Percentiles rank a stretch among this genome's conserved stretches.
phyloP scores from a whole-genome alignment of 2,888 invertebrate genomes.

The Philereme transversata region DNA sequence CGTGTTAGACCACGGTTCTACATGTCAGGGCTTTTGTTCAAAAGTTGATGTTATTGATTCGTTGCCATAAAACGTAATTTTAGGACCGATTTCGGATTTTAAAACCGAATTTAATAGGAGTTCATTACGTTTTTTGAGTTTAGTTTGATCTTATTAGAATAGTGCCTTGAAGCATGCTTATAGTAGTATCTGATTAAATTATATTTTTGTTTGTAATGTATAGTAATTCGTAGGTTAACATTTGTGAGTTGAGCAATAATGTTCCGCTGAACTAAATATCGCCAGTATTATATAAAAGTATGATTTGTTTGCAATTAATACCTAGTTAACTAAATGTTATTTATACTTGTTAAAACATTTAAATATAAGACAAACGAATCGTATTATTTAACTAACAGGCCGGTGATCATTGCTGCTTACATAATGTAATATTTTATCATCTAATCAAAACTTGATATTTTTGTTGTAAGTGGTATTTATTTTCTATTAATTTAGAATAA shows the following conservation, averaged over 20 bases:
- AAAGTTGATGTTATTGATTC: slow-evolving; percentile 63
- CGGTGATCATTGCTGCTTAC: too few species aligned
- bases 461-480: neutral
- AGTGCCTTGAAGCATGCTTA: slow-evolving; percentile 84
- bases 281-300: slow-evolving; percentile 66
- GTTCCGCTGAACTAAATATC: slow-evolving; percentile 62
- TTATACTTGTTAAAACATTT: slow-evolving; percentile 11
- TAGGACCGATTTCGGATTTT: slow-evolving; percentile 73
- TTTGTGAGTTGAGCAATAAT: slow-evolving; percentile 72
- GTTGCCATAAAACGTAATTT: slow-evolving; percentile 74
- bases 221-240: slow-evolving; percentile 41
- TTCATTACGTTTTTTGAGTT: slow-evolving; percentile 63
- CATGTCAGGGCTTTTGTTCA: slow-evolving; percentile 52
- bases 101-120: slow-evolving; percentile 80
- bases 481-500: too few species aligned
- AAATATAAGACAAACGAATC: slow-evolving; percentile 32
- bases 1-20: slow-evolving; percentile 53
- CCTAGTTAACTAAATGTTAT: slow-evolving; percentile 39
- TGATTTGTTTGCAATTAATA: slow-evolving; percentile 40
- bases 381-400: neutral
- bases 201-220: slow-evolving; percentile 69
- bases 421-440: too few species aligned
- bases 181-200: slow-evolving; percentile 63
- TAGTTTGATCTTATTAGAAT: slow-evolving; percentile 78
- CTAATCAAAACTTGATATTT: neutral